These are phyloP conservation scores for Petaurus breviceps DNA, from an alignment of 2,113 vertebrate genomes.

Conservation along the genomic window DNA sequence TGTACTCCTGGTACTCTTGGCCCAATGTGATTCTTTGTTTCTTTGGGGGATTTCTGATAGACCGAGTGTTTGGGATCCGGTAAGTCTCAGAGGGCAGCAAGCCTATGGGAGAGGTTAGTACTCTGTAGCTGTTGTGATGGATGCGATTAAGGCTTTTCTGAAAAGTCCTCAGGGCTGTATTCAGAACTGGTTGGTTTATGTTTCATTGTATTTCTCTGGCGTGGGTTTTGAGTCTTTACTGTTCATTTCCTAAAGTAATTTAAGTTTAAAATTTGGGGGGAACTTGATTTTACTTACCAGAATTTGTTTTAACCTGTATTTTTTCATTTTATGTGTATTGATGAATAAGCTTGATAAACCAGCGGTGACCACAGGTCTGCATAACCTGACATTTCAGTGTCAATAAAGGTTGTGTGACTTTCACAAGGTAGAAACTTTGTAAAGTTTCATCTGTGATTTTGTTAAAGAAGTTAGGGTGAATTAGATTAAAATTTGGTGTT, in stretches of 20 bases:
- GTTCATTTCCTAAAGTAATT: background rate
- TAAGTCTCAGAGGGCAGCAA: constrained; percentile 56
- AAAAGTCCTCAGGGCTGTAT: background rate
- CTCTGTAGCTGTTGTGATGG: background rate
- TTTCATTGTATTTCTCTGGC: background rate
- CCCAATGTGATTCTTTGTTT: constrained; percentile 98
- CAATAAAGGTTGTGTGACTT: background rate
- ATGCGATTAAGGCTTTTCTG: background rate
- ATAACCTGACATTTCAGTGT: background rate
- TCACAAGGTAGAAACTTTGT: constrained; percentile 3
- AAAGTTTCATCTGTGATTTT: constrained; percentile 28
- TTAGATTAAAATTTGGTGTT: background rate
- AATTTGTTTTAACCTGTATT: background rate
- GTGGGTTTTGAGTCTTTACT: constrained; percentile 29
- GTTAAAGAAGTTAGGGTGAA: constrained; percentile 5
- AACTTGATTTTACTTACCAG: background rate
- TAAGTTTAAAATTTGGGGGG: background rate
- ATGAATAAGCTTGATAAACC: background rate
- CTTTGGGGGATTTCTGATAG: constrained; percentile 95
- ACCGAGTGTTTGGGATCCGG: constrained; percentile 97
- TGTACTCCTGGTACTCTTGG: constrained; percentile 99
- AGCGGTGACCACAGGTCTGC: background rate
- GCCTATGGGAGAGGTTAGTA: background rate
- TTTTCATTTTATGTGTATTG: background rate
- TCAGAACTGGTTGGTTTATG: background rate